Evolutionary conservation across 2,113 vertebrate species (phyloP).

Genomic region (Oryctolagus cuniculus): mOryCun1.1 NC_091433.1:108403001-108403500

Average conservation of each 20-base stretch:
- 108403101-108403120: neutral
- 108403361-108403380: too few species aligned
- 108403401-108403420: too few species aligned
- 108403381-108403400: too few species aligned
- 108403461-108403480: too few species aligned
- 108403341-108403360: too few species aligned
- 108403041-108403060: neutral
- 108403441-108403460: too few species aligned
- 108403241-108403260: neutral
- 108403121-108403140: neutral
- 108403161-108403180: neutral
- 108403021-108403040: neutral
- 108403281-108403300: too few species aligned
- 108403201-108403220: neutral
- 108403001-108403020: fast-evolving
- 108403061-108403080: neutral
- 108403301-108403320: too few species aligned
- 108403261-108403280: neutral
- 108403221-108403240: neutral
- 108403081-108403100: neutral
- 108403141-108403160: neutral
- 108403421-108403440: too few species aligned
- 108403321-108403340: too few species aligned
- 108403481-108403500: too few species aligned
- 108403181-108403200: neutral